Evolutionary conservation across 2,888 invertebrate species (phyloP).

Genomic region (Ichneumoninae sp.): DNA sequence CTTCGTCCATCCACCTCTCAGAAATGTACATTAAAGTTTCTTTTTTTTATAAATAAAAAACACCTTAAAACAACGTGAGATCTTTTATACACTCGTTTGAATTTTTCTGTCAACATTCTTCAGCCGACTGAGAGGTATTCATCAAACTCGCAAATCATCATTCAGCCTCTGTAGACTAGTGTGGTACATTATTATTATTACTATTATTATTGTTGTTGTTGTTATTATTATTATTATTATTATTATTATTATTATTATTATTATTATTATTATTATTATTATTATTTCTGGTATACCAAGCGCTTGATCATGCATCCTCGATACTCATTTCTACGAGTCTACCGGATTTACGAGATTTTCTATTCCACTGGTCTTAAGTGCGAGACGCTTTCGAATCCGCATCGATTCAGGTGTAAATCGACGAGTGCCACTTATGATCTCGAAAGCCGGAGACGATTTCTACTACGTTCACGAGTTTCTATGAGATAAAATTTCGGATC

Average conservation of each 20-base stretch:
- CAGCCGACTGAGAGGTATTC: neutral
- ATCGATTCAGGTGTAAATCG: neutral
- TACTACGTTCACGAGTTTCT: neutral
- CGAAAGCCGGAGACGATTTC: slow-evolving; percentile 13
- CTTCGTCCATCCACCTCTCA: slow-evolving; percentile 67
- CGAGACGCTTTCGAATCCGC: neutral
- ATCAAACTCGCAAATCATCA: slow-evolving; percentile 9
- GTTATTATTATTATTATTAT: neutral
- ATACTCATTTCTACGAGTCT: neutral
- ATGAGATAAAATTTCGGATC: slow-evolving; percentile 8
- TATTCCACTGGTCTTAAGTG: neutral
- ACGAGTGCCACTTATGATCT: slow-evolving; percentile 12
- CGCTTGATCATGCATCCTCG: neutral
- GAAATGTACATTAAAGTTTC: slow-evolving; percentile 79
- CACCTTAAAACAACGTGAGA: slow-evolving; percentile 56
- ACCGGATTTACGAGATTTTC: neutral
- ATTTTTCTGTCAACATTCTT: slow-evolving; percentile 36
- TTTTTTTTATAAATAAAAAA: slow-evolving; percentile 79
- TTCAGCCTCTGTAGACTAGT: neutral
- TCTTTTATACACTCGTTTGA: slow-evolving; percentile 44
- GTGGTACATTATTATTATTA: neutral
- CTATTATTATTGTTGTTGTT: neutral
- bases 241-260: neutral
- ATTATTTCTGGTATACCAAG: neutral
- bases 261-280: neutral